Evolutionary conservation across 2,888 invertebrate species (phyloP).

Genomic region (Blera fallax): DNA sequence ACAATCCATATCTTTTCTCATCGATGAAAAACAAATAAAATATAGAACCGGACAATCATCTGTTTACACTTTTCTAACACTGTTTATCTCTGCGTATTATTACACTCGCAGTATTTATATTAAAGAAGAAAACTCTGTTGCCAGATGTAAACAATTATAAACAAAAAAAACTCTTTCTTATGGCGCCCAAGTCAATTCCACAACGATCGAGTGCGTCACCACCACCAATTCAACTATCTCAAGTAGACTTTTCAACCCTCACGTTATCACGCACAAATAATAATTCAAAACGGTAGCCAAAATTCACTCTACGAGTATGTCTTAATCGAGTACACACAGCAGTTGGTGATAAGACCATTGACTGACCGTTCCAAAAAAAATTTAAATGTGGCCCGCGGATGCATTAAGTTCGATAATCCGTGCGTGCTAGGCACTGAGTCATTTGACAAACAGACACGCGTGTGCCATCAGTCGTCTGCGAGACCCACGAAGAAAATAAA

Average conservation of each 20-base stretch:
- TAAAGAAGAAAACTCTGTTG: background rate
- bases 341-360: background rate
- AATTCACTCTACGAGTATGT: background rate
- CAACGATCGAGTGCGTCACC: background rate
- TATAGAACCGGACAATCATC: background rate
- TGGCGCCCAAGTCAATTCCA: background rate
- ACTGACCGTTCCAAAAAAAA: background rate
- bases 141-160: background rate
- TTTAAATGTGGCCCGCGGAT: background rate
- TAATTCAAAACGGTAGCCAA: background rate
- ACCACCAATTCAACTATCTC: background rate
- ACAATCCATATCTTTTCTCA: background rate
- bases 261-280: background rate
- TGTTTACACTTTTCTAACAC: background rate
- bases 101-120: background rate
- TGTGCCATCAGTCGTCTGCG: background rate
- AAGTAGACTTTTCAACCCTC: background rate
- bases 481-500: background rate
- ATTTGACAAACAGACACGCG: background rate
- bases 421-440: background rate
- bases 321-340: background rate
- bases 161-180: background rate
- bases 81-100: background rate
- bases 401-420: constrained; percentile 3
- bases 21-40: background rate